A percentile compares a stretch with the other conserved stretches of the same genome.
phyloP scores from a whole-genome alignment of 2,797 vertebrate genomes.

The Brachyrhaphis roseni region DNA sequence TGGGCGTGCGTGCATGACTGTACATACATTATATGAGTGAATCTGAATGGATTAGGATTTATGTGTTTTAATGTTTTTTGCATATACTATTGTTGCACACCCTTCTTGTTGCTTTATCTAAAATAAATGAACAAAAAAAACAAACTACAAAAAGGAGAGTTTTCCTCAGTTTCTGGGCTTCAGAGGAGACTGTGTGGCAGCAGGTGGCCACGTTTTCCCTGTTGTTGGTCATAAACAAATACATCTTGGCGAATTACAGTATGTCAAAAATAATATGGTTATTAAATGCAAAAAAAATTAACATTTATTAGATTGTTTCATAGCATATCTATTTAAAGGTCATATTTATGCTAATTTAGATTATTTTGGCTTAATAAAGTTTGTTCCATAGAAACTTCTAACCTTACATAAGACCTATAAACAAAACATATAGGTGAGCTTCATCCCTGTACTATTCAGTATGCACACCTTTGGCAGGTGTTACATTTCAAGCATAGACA shows the following conservation, averaged over 20 bases:
- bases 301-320: neutral
- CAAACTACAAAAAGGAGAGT: neutral
- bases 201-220: slow-evolving; percentile 34
- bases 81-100: slow-evolving; percentile 43
- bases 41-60: slow-evolving; percentile 27
- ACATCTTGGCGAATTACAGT: neutral
- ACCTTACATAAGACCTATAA: neutral
- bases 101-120: slow-evolving; percentile 34
- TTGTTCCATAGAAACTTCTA: neutral
- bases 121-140: slow-evolving; percentile 32
- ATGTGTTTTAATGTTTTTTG: slow-evolving; percentile 35
- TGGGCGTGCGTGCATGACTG: slow-evolving; percentile 11
- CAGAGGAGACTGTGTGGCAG: neutral
- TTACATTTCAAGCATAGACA: slow-evolving; percentile 15
- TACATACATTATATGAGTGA: slow-evolving; percentile 39
- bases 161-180: neutral
- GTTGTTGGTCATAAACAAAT: slow-evolving; percentile 55
- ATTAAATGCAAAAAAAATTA: neutral
- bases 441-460: neutral
- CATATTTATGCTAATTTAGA: neutral
- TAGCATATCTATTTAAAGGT: neutral
- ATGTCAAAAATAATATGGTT: neutral
- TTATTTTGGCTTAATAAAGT: neutral
- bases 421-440: neutral
- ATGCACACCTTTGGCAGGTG: neutral